Percentiles rank a stretch among this genome's conserved stretches.
These are phyloP conservation scores for Pherbina coryleti DNA, from an alignment of 2,888 invertebrate species.

Conservation along the genomic window DNA sequence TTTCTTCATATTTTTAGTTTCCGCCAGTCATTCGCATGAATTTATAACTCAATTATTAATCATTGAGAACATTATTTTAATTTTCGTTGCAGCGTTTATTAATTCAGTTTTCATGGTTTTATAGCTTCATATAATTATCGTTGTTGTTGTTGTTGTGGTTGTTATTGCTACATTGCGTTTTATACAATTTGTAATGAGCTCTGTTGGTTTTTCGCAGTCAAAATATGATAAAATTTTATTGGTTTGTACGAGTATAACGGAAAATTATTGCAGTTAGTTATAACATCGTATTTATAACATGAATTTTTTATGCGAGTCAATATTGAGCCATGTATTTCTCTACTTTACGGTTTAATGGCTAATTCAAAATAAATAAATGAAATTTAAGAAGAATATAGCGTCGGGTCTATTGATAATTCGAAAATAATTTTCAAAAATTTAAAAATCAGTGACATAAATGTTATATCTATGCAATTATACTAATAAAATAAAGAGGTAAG, in stretches of 20 bases:
- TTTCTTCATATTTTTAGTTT: not conserved
- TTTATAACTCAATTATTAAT: slow-evolving; percentile 24
- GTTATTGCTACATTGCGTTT: not conserved
- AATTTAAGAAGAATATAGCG: no score
- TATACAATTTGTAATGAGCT: not conserved
- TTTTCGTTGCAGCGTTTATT: not conserved
- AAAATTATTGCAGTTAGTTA: no score
- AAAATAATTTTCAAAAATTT: no score
- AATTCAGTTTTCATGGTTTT: not conserved
- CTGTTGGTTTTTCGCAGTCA: not conserved
- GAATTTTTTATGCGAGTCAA: not conserved
- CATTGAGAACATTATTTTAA: slow-evolving; percentile 21
- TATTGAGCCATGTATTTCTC: not conserved
- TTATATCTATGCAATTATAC: no score
- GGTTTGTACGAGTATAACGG: no score
- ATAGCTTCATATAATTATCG: not conserved
- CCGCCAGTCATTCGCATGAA: not conserved
- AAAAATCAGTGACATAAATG: no score
- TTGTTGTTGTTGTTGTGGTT: not conserved
- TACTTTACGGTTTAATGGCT: no score
- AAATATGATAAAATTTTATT: no score
- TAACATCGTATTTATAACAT: not conserved
- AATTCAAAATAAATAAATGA: no score
- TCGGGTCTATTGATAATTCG: no score
- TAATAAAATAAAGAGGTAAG: no score